These are phyloP conservation scores for Ichneumoninae sp. DNA, from an alignment of 2,888 invertebrate genomes.

Conservation along the genomic window DNA sequence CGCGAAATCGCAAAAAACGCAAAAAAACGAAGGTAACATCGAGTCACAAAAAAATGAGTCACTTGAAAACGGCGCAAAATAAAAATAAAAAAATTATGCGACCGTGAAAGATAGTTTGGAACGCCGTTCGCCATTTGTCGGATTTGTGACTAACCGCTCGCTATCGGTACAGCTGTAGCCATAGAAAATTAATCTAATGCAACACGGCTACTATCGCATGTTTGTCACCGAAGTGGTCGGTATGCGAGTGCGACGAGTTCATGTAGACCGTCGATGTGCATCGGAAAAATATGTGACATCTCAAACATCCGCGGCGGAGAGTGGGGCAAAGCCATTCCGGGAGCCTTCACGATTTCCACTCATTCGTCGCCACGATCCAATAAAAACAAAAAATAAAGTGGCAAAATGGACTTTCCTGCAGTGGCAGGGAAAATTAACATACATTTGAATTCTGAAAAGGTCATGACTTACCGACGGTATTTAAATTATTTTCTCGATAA, in stretches of 20 bases:
- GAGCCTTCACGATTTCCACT: neutral
- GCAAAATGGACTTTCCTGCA: neutral
- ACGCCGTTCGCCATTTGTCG: constrained; percentile 21
- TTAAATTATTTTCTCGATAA: neutral
- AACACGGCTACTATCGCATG: constrained; percentile 31
- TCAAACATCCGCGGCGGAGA: neutral
- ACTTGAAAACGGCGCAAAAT: constrained; percentile 1
- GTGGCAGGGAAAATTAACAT: neutral
- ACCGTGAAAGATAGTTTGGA: neutral
- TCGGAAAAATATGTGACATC: constrained; percentile 2
- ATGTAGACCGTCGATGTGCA: neutral
- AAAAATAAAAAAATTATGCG: neutral
- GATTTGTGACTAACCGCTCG: constrained; percentile 32
- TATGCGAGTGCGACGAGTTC: neutral
- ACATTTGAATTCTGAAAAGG: neutral
- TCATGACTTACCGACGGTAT: neutral
- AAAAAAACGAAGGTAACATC: neutral
- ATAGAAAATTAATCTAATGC: constrained; percentile 47
- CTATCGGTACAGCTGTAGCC: constrained; percentile 50
- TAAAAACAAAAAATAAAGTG: neutral
- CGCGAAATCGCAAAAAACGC: neutral
- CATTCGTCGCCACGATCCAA: neutral
- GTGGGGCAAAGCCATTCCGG: neutral
- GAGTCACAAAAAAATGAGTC: neutral
- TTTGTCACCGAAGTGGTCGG: constrained; percentile 36